These are phyloP conservation scores for Enteromius afrohamiltoni DNA, from an alignment of 2,797 vertebrate species.

Conservation along the genomic window DNA sequence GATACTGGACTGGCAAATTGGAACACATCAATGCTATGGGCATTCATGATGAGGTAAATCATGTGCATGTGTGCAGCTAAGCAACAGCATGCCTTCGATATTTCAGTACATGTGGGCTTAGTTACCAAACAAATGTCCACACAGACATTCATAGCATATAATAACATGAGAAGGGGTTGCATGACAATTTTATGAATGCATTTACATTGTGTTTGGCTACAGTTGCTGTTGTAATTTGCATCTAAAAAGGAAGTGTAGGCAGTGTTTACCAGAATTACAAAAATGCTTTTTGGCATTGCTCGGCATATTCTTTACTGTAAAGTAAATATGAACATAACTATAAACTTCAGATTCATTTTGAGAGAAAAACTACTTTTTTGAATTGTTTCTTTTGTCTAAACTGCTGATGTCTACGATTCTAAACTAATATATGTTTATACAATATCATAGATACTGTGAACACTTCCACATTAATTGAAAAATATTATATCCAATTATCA, in stretches of 20 bases:
- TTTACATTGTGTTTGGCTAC: not conserved
- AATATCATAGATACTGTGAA: not conserved
- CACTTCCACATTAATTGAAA: too few relatives aligned
- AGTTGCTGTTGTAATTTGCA: slow-evolving; percentile 4
- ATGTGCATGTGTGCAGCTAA: not conserved
- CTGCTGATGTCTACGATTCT: not conserved
- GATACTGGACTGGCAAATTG: slow-evolving; percentile 93
- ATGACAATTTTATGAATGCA: not conserved
- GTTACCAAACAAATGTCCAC: not conserved
- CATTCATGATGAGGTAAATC: slow-evolving; percentile 86
- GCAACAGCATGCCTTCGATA: slow-evolving; percentile 15
- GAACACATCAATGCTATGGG: slow-evolving; percentile 89
- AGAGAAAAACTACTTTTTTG: not conserved
- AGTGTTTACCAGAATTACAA: not conserved
- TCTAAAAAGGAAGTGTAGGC: not conserved
- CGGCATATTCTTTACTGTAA: not conserved
- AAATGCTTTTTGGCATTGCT: not conserved
- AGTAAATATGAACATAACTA: not conserved
- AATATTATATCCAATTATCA: not conserved
- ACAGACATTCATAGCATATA: not conserved
- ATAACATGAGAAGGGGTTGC: not conserved
- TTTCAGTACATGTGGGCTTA: not conserved
- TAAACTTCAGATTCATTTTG: too few relatives aligned
- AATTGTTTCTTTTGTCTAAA: not conserved
- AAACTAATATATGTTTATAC: not conserved